Conservation (phyloP, 1,140 invertebrate genomes). For the Cataglyphis hispanica region DNA sequence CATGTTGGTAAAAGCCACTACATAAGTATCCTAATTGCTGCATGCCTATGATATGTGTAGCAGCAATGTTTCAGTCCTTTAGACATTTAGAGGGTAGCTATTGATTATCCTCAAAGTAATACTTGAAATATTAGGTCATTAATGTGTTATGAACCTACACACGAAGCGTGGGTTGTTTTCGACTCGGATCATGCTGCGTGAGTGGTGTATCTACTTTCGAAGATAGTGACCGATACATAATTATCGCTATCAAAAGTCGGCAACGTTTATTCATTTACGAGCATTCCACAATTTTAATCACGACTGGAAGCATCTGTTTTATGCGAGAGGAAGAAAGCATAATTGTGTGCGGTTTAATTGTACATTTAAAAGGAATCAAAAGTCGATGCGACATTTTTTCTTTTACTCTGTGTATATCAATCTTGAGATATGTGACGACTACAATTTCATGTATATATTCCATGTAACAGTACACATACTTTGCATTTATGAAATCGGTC, state of each 20-base stretch:
- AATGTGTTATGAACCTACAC: constrained; percentile 68
- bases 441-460: constrained; percentile 55
- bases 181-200: constrained; percentile 53
- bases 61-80: constrained; percentile 83
- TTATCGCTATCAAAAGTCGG: constrained; percentile 50
- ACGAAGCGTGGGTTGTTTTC: constrained; percentile 64
- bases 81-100: constrained; percentile 81
- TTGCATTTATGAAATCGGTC: constrained; percentile 41
- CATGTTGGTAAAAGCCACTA: constrained; percentile 77
- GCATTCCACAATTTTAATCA: constrained; percentile 80
- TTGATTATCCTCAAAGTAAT: constrained; percentile 81
- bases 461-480: constrained; percentile 46
- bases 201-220: constrained; percentile 65
- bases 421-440: neutral
- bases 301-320: constrained; percentile 70
- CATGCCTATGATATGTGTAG: constrained; percentile 84
- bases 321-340: constrained; percentile 46
- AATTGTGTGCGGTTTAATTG: constrained; percentile 76
- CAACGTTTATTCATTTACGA: constrained; percentile 66
- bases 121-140: constrained; percentile 74
- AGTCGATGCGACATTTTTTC: constrained; percentile 28
- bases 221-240: constrained; percentile 48
- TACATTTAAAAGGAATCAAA: constrained; percentile 70
- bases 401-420: constrained; percentile 16
- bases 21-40: constrained; percentile 82